Conservation (phyloP, 92 coral and sea anemone species). For the Epizoanthus illoricatus region DNA sequence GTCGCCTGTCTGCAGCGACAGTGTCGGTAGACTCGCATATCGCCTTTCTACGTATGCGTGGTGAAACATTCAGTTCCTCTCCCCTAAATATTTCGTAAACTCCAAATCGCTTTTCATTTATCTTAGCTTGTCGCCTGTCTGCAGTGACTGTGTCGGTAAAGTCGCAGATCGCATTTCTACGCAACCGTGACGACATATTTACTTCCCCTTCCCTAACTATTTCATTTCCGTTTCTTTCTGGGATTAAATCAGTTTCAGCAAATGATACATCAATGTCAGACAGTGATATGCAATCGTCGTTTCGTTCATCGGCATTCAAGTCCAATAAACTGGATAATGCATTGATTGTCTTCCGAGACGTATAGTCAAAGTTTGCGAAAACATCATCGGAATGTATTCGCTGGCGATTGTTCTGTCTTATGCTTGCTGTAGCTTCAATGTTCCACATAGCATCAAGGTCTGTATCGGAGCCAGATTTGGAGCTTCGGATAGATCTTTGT, state of each 20-base stretch:
- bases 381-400: neutral
- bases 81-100: neutral
- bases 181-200: neutral
- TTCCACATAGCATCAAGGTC: neutral
- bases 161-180: neutral
- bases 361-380: neutral
- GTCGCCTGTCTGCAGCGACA: neutral
- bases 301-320: neutral
- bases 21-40: neutral
- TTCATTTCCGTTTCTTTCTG: neutral
- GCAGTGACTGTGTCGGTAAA: neutral
- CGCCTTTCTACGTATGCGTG: neutral
- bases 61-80: neutral
- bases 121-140: neutral
- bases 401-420: neutral
- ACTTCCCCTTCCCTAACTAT: neutral
- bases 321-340: neutral
- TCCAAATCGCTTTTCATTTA: constrained; percentile 2
- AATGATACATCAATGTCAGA: neutral
- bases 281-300: neutral
- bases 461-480: neutral
- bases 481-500: neutral
- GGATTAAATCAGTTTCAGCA: no score
- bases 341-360: neutral
- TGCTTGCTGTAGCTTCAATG: neutral